Percentiles rank a stretch among this genome's conserved stretches.
Evolutionary conservation across 1,140 invertebrate species (phyloP).

Genomic region (Aphidius gifuensis): DNA sequence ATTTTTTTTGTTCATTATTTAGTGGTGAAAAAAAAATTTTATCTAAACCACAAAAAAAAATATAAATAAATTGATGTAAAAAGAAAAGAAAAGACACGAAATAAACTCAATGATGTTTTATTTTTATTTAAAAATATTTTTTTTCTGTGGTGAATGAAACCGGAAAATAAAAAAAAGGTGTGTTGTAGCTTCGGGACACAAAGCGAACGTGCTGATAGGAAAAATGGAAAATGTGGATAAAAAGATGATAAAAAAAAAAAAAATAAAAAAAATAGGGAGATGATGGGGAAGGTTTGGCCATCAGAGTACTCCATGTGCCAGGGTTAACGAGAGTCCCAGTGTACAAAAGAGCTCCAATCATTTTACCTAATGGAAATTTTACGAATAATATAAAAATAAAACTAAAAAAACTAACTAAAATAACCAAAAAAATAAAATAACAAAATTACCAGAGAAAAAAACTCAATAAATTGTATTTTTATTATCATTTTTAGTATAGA

Average conservation of each 20-base stretch:
- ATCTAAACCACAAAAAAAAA: neutral
- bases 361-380: constrained; percentile 15
- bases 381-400: constrained; percentile 4
- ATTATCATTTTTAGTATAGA: no score
- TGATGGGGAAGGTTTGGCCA: neutral
- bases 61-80: constrained; percentile 7
- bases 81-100: neutral
- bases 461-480: neutral
- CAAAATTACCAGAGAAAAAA: neutral
- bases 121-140: neutral
- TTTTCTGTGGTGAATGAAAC: constrained; percentile 4
- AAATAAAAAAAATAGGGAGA: neutral
- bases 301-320: neutral
- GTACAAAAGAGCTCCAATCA: constrained; percentile 2
- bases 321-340: constrained; percentile 16
- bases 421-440: no score
- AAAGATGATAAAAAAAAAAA: constrained; percentile 1
- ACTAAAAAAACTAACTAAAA: neutral
- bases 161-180: neutral
- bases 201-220: neutral
- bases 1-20: constrained; percentile 4
- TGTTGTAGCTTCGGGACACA: neutral
- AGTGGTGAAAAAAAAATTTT: no score
- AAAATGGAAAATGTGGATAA: neutral
- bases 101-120: neutral